A percentile compares a stretch with the other conserved stretches of the same genome.
Conservation (phyloP, 2,888 invertebrate genomes). For the Melolontha melolontha region DNA sequence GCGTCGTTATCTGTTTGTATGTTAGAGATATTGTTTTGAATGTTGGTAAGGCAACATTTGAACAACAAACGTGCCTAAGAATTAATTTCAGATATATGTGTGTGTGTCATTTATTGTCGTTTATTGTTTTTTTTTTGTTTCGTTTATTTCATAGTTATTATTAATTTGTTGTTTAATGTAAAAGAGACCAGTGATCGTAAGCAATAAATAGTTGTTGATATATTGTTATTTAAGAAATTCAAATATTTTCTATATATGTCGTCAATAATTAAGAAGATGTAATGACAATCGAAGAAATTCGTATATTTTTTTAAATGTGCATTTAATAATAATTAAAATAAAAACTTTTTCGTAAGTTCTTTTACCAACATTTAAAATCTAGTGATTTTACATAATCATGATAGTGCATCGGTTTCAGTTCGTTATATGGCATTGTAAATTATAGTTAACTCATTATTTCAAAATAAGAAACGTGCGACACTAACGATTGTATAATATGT, state of each 20-base stretch:
- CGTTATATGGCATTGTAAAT: no score
- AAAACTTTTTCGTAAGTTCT: conserved; percentile 1
- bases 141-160: not conserved
- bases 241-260: conserved; percentile 20
- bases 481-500: conserved; percentile 40
- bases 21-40: conserved; percentile 15
- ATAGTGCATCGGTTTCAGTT: not conserved
- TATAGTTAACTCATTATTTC: no score
- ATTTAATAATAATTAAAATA: conserved; percentile 17
- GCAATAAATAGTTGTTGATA: conserved; percentile 29
- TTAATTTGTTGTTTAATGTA: conserved; percentile 11
- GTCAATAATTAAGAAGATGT: conserved; percentile 6
- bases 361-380: conserved; percentile 41
- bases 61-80: conserved; percentile 18
- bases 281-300: conserved; percentile 34
- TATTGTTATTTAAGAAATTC: conserved; percentile 13
- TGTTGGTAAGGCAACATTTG: conserved; percentile 31
- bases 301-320: conserved; percentile 27
- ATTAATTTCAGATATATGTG: conserved; percentile 12
- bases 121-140: not conserved
- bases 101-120: not conserved
- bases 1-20: no score
- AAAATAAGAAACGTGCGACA: not conserved
- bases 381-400: not conserved
- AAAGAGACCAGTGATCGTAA: conserved; percentile 29